Evolutionary conservation across 2,113 vertebrate genomes (phyloP), one percentile per base, ranked within the genome.

Genomic region (Bambusicola thoracicus): DNA sequence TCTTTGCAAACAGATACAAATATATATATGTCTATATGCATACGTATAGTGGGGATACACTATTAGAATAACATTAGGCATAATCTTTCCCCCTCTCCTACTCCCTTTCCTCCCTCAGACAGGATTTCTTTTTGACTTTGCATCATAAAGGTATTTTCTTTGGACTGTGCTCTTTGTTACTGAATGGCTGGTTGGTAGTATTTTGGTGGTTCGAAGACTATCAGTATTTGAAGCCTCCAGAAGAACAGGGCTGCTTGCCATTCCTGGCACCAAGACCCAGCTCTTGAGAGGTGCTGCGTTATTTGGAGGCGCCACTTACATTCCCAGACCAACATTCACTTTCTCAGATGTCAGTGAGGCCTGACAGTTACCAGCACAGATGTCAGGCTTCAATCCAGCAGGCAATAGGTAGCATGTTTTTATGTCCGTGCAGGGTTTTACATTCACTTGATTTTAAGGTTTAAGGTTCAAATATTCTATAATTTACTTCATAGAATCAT

Each of bases 241-340:
- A 36, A 74, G 48, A 65, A 58, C 5, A 74, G 77, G 89, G 87
- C 94, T 82, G 15, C 10, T 44, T 67, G 85, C 82, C 89, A 67
- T 36, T 79, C 51, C 80, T 91, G 94, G 89, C 74, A 91, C 2
- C 19, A 72, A 69, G 67, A 0, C 44, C 38, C 80, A n/a, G 66
- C 65, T 95, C 85, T 82, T 88, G 82, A 27, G 91, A 95, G 92
- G 92, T 92, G 85, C 91, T 91, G 87, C 73, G 27, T 90, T 88
- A 18, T 62, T 86, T 89, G 93, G 79, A 93, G 93, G 91, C 20
- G 30, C 82, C 55, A 7, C 76, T 93, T 27, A 29, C 89, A 61
- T 96, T 94, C 85, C 78, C 76, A 94, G 82, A 84, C 92, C 92
- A 84, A 75, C 56, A 40, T 65, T 90, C 75, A 56, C 63, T 80